Evolutionary conservation across 2,797 vertebrate genomes (phyloP).

Genomic region (Podarcis lilfordi): DNA sequence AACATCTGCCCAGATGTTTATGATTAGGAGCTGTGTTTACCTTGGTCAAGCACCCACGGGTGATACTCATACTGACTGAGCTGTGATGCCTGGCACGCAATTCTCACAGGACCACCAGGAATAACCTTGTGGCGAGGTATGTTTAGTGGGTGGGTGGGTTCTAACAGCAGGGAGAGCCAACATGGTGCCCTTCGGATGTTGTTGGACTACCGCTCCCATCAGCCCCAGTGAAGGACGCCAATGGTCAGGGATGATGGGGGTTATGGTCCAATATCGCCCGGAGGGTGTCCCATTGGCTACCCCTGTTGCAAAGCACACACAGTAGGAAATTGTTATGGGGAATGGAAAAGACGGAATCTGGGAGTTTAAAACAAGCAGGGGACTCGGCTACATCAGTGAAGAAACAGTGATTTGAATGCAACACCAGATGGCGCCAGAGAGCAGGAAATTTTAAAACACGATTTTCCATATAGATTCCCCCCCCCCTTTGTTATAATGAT

Average conservation of each 20-base stretch:
- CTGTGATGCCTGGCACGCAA: background rate
- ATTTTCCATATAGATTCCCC: no score
- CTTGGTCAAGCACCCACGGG: background rate
- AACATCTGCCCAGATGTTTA: background rate
- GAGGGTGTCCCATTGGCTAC: background rate
- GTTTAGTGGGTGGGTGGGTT: background rate
- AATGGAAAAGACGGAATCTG: background rate
- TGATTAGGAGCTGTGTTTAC: background rate
- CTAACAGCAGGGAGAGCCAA: background rate
- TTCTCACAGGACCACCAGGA: background rate
- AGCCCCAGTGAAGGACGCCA: no score
- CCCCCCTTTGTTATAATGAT: no score
- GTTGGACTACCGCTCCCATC: no score
- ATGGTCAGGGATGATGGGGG: no score
- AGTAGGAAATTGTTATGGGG: background rate
- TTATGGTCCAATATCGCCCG: no score
- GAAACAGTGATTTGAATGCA: no score
- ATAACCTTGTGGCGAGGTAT: background rate
- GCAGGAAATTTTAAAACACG: no score
- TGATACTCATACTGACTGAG: background rate
- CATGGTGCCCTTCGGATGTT: no score
- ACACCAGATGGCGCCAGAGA: no score
- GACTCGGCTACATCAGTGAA: no score
- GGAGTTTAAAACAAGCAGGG: no score
- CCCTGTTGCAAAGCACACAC: background rate